Percentiles rank a stretch among this genome's conserved stretches.
Conservation (phyloP, 2,888 invertebrate genomes). For the Drosophila helvetica region DNA sequence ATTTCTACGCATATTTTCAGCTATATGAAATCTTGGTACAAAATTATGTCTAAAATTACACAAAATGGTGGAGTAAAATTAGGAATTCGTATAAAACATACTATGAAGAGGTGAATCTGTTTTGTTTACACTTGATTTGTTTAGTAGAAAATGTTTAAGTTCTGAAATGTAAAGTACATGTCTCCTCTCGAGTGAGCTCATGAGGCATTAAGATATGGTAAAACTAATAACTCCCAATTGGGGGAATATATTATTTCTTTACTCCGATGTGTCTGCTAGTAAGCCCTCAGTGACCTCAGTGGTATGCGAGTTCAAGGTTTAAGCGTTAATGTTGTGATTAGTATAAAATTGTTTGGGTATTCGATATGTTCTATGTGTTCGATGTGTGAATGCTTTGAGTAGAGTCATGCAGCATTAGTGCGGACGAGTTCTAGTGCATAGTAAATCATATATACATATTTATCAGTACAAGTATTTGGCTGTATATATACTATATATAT, state of each 20-base stretch:
- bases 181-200: no score
- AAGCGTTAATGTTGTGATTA: no score
- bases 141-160: neutral
- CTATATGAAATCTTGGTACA: neutral
- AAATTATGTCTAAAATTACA: neutral
- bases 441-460: constrained; percentile 20
- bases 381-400: constrained; percentile 41
- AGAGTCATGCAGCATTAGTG: constrained; percentile 72
- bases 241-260: no score
- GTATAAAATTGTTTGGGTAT: neutral
- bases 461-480: constrained; percentile 7
- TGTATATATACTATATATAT: constrained; percentile 23
- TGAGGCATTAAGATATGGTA: no score
- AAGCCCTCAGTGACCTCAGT: neutral
- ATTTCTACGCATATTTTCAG: neutral
- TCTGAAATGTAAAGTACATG: neutral
- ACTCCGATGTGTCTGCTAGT: neutral
- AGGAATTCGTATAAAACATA: neutral
- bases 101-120: neutral
- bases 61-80: neutral
- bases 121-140: no score
- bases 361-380: constrained; percentile 43
- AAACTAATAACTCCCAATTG: no score
- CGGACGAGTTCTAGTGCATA: constrained; percentile 53
- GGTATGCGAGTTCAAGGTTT: neutral